phyloP scores from a whole-genome alignment of 2,797 vertebrate species.

The Lates japonicus region DNA sequence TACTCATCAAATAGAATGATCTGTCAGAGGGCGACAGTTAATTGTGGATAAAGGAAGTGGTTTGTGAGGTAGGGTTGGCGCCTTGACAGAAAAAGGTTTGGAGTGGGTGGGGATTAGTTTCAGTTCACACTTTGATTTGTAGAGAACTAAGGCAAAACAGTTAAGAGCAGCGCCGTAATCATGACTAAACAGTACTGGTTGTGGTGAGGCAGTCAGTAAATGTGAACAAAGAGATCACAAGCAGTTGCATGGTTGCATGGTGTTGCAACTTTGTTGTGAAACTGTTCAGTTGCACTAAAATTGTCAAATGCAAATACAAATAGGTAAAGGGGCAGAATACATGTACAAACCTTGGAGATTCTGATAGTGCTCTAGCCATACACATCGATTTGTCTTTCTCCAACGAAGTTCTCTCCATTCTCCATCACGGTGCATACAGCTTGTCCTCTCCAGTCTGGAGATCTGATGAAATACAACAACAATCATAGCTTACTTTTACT shows the following conservation, averaged over 20 bases:
- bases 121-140: neutral
- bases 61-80: neutral
- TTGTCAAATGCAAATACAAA: neutral
- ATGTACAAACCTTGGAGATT: constrained; percentile 86
- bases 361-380: constrained; percentile 87
- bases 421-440: constrained; percentile 84
- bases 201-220: neutral
- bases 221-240: neutral
- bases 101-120: neutral
- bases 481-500: neutral
- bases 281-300: neutral
- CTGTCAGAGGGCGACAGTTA: constrained; percentile 63
- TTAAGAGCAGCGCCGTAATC: neutral
- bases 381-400: constrained; percentile 89
- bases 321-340: neutral
- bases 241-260: neutral
- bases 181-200: neutral
- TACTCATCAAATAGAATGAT: constrained; percentile 91
- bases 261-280: neutral
- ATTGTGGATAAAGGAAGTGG: neutral
- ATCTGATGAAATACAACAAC: constrained; percentile 78
- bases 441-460: constrained; percentile 82
- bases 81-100: neutral
- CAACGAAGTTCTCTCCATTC: constrained; percentile 92
- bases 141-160: neutral